A percentile compares a stretch with the other conserved stretches of the same genome.
These are phyloP conservation scores for Phalacrocorax brasilianus DNA, from an alignment of 2,113 vertebrate genomes.

Conservation along the genomic window DNA sequence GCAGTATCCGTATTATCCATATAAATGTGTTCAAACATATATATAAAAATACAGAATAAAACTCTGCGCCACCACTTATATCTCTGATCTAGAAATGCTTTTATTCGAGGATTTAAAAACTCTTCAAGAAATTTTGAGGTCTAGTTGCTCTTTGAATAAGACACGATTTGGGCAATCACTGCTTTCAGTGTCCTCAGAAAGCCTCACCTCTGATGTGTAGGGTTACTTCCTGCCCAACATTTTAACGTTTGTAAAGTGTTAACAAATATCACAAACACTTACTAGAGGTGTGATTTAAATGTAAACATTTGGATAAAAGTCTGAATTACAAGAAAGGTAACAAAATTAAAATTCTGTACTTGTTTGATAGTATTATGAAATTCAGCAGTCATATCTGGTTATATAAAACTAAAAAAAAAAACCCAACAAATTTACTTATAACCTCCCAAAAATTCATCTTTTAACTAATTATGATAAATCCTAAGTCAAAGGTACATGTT, in stretches of 20 bases:
- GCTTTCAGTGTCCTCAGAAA: neutral
- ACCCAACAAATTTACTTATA: neutral
- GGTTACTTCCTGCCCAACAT: neutral
- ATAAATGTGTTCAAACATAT: accelerated
- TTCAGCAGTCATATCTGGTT: neutral
- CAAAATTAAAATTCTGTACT: neutral
- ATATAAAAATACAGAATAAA: neutral
- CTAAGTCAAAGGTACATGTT: neutral
- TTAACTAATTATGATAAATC: neutral
- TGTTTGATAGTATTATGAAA: neutral
- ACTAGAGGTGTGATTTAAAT: neutral
- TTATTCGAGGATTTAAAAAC: neutral
- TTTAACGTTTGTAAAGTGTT: neutral
- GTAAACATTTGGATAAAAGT: neutral
- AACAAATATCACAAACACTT: neutral
- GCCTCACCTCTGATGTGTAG: neutral
- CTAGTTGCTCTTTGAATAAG: neutral
- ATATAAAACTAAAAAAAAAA: neutral
- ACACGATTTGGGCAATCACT: neutral
- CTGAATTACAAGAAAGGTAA: neutral
- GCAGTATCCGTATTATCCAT: accelerated
- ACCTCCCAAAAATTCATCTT: neutral
- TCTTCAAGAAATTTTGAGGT: neutral
- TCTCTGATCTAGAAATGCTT: neutral
- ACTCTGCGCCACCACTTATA: neutral